Conservation (phyloP, 2,888 invertebrate species). For the Petrophora chlorosata region DNA sequence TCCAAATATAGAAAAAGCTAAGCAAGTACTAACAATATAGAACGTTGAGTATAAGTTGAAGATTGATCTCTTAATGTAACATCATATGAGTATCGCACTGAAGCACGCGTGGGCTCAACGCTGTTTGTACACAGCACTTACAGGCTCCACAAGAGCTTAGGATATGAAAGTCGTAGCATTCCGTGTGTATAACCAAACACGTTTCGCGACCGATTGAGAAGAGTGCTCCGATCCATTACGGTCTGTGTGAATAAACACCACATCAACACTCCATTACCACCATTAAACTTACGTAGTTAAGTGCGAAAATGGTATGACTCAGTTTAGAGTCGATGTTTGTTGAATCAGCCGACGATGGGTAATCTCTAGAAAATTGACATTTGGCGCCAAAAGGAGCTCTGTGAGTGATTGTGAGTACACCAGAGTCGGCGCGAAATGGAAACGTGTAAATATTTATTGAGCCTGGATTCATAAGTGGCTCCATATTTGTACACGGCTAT, state of each 20-base stretch:
- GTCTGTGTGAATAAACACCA: slow-evolving; percentile 65
- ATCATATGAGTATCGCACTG: slow-evolving; percentile 38
- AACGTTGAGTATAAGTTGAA: slow-evolving; percentile 9
- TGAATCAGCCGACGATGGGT: slow-evolving; percentile 53
- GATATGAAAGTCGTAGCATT: slow-evolving; percentile 76
- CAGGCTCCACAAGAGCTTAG: slow-evolving; percentile 49
- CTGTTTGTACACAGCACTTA: slow-evolving; percentile 48
- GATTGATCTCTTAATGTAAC: slow-evolving; percentile 32
- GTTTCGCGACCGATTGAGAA: slow-evolving; percentile 73
- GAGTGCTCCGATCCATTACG: slow-evolving; percentile 75
- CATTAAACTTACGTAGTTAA: slow-evolving; percentile 49
- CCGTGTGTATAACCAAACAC: slow-evolving; percentile 63
- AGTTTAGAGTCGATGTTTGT: slow-evolving; percentile 56
- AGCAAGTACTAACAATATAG: not conserved
- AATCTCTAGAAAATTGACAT: slow-evolving; percentile 75
- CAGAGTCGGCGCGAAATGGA: slow-evolving; percentile 62
- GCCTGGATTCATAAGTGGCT: slow-evolving; percentile 56
- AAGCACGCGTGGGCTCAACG: slow-evolving; percentile 27
- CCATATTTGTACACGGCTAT: slow-evolving; percentile 37
- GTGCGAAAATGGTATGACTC: slow-evolving; percentile 44
- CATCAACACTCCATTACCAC: slow-evolving; percentile 54
- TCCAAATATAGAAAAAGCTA: not conserved
- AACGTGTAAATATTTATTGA: slow-evolving; percentile 66
- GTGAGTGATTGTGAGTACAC: slow-evolving; percentile 61
- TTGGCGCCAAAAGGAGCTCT: slow-evolving; percentile 69